Percentiles rank a stretch among this genome's conserved stretches.
Conservation (phyloP, 2,888 invertebrate genomes). For the Caenorhabditis sulstoni region DNA sequence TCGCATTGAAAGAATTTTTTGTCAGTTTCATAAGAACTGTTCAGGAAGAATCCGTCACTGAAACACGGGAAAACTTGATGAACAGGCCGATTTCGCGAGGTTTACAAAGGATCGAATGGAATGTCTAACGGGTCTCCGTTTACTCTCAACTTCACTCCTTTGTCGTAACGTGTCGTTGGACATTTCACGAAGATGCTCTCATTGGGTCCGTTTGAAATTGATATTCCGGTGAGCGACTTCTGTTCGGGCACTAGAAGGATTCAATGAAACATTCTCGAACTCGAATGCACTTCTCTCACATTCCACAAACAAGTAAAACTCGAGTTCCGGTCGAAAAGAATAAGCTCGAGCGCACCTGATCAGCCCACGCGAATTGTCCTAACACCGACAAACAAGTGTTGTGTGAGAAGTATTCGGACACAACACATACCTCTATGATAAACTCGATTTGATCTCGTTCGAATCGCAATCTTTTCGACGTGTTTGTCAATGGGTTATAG, state of each 20-base stretch:
- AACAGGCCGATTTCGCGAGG: background rate
- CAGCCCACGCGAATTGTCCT: background rate
- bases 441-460: background rate
- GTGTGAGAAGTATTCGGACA: background rate
- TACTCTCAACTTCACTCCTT: conserved; percentile 5
- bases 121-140: conserved; percentile 3
- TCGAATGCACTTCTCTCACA: background rate
- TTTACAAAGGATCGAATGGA: conserved; percentile 46
- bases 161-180: conserved; percentile 14
- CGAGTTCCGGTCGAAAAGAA: background rate
- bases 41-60: conserved; percentile 8
- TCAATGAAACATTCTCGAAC: background rate
- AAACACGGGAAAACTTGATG: conserved; percentile 6
- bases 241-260: background rate
- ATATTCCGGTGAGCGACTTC: conserved; percentile 9
- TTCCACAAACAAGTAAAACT: conserved; percentile 6
- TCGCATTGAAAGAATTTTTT: conserved; percentile 40
- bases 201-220: background rate
- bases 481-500: conserved; percentile 3
- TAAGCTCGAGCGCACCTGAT: background rate
- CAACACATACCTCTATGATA: conserved; percentile 3
- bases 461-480: background rate
- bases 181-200: conserved; percentile 2
- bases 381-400: background rate
- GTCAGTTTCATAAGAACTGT: background rate